Evolutionary conservation across 2,797 vertebrate species (phyloP).

Genomic region (Tenualosa ilisha): DNA sequence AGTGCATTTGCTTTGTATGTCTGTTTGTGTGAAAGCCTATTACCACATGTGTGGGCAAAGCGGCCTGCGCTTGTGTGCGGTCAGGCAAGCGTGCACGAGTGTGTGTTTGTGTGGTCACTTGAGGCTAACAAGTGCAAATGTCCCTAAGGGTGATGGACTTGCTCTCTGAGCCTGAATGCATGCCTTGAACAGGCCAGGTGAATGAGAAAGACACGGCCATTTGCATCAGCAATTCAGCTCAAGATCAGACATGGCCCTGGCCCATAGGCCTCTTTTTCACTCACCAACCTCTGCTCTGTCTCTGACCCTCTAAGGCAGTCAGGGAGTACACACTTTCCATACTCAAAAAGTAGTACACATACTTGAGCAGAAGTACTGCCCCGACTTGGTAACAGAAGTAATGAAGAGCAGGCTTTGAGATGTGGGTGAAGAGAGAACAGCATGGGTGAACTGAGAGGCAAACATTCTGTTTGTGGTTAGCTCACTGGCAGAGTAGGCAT

Average conservation of each 20-base stretch:
- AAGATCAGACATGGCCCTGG: not conserved
- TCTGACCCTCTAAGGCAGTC: not conserved
- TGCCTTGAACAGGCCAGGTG: not conserved
- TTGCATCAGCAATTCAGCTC: conserved; percentile 3
- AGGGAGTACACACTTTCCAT: too few species aligned
- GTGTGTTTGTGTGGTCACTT: not conserved
- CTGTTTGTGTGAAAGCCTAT: not conserved
- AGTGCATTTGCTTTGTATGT: not conserved
- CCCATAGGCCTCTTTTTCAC: not conserved
- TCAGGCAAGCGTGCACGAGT: not conserved
- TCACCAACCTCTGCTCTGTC: not conserved
- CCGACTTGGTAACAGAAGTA: too few species aligned
- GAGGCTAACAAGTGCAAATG: conserved; percentile 9
- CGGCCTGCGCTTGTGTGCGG: not conserved
- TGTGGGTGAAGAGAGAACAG: too few species aligned
- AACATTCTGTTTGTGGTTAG: too few species aligned
- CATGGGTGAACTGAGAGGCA: too few species aligned
- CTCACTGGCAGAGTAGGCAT: too few species aligned
- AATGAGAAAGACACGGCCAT: not conserved
- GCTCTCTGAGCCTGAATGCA: not conserved
- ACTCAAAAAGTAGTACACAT: too few species aligned
- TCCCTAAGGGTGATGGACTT: not conserved
- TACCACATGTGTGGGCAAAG: not conserved
- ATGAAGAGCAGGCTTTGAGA: too few species aligned
- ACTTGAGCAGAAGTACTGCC: too few species aligned